Evolutionary conservation across 2,113 vertebrate genomes (phyloP).

Genomic region (Bufo bufo): DNA sequence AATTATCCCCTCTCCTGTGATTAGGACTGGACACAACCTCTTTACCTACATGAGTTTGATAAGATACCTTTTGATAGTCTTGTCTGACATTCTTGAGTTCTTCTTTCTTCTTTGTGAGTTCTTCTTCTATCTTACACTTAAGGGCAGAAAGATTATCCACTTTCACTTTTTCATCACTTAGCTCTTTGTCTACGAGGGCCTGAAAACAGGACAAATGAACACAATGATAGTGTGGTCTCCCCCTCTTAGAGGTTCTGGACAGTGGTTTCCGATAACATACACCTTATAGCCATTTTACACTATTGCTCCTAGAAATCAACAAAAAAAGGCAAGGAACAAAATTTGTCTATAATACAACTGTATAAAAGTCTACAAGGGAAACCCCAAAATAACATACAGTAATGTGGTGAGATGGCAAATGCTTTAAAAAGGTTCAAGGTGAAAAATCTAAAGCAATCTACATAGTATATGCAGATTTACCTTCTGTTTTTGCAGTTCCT

Average conservation of each 20-base stretch:
- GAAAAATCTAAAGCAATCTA: not conserved
- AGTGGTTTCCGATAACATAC: not conserved
- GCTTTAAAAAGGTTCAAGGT: not conserved
- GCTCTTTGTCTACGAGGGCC: constrained; percentile 82
- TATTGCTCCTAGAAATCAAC: not conserved
- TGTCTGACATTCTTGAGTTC: constrained; percentile 80
- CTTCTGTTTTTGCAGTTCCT: constrained; percentile 83
- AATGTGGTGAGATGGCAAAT: not conserved
- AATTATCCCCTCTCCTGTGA: too few relatives aligned
- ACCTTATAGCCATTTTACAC: not conserved
- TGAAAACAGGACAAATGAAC: constrained; percentile 60
- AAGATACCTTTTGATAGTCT: constrained; percentile 85
- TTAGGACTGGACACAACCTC: too few relatives aligned
- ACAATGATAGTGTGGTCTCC: too few relatives aligned
- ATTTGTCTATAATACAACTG: too few relatives aligned
- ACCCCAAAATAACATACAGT: not conserved
- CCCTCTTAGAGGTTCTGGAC: not conserved
- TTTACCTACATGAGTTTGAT: not conserved
- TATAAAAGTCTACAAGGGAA: not conserved
- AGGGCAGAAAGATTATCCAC: constrained; percentile 80
- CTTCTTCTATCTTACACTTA: constrained; percentile 82
- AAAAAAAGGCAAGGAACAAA: not conserved
- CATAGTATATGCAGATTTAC: constrained; percentile 64
- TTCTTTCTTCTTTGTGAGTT: constrained; percentile 74
- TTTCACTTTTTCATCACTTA: constrained; percentile 83